Conservation (phyloP, 2,888 invertebrate species). For the Penaeus monodon region DNA sequence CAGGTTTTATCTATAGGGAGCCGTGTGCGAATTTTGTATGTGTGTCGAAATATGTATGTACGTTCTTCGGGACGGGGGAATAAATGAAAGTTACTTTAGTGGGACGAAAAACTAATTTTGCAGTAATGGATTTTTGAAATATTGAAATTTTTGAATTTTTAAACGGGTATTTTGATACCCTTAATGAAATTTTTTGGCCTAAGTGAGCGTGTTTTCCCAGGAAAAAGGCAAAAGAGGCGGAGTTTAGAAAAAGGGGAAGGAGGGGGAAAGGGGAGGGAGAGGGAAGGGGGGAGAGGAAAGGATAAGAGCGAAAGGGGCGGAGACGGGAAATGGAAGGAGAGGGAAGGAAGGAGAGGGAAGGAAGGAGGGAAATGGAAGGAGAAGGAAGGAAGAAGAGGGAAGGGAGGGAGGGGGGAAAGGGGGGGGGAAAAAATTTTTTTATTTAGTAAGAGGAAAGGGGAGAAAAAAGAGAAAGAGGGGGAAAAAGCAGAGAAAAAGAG, state of each 20-base stretch:
- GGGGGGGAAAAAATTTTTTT: too few species aligned
- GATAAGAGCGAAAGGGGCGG: background rate
- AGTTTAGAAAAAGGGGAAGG: background rate
- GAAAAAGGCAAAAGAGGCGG: background rate
- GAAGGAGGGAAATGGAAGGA: too few species aligned
- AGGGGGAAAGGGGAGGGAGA: background rate
- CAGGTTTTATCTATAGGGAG: too few species aligned
- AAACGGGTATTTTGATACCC: conserved; percentile 57
- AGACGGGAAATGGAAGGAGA: background rate
- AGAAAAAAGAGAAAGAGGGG: too few species aligned
- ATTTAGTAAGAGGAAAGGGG: too few species aligned
- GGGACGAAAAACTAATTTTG: conserved; percentile 53
- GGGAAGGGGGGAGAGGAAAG: background rate
- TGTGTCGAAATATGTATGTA: too few species aligned
- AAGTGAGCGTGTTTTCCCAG: conserved; percentile 32
- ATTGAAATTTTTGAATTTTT: conserved; percentile 63
- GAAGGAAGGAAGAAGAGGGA: too few species aligned
- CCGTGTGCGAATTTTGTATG: too few species aligned
- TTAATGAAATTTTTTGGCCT: conserved; percentile 55
- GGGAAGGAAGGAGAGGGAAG: background rate
- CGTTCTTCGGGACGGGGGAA: background rate
- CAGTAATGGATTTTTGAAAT: conserved; percentile 63
- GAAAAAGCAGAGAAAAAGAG: too few species aligned
- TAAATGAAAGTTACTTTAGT: conserved; percentile 39
- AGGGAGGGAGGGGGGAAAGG: too few species aligned